phyloP scores from a whole-genome alignment of 1,140 invertebrate genomes.

The Bursaphelenchus mucronatus region DNA sequence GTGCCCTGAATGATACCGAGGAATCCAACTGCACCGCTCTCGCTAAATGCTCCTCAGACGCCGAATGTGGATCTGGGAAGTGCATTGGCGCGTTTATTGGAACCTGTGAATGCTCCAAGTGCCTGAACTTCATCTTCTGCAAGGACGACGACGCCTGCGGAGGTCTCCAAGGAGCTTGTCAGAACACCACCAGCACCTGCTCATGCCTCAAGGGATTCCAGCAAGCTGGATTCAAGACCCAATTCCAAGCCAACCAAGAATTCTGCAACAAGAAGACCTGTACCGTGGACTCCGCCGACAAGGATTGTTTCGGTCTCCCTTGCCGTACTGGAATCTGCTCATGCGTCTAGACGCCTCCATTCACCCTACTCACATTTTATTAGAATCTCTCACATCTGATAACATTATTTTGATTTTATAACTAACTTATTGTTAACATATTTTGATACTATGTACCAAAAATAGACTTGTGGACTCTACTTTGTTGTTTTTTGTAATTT shows the following conservation, averaged over 20 bases:
- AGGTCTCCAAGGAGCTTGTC: constrained; percentile 8
- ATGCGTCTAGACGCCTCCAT: neutral
- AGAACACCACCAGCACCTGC: constrained; percentile 11
- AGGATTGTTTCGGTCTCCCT: constrained; percentile 16
- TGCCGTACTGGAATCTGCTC: constrained; percentile 14
- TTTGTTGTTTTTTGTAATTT: too few relatives aligned
- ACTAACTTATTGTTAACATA: too few relatives aligned
- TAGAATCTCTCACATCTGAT: too few relatives aligned
- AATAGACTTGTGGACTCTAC: too few relatives aligned
- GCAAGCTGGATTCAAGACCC: neutral
- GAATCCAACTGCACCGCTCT: too few relatives aligned
- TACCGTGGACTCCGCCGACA: too few relatives aligned
- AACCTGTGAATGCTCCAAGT: constrained; percentile 16
- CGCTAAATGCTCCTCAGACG: neutral
- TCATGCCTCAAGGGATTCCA: neutral
- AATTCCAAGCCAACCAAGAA: neutral
- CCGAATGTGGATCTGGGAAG: neutral
- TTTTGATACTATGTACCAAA: too few relatives aligned
- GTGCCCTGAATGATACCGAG: too few relatives aligned
- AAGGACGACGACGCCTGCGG: constrained; percentile 14
- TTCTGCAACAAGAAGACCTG: constrained; percentile 19
- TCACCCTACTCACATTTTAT: too few relatives aligned
- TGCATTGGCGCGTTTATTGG: constrained; percentile 8
- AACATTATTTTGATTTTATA: too few relatives aligned
- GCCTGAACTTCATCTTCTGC: constrained; percentile 12